A percentile compares a stretch with the other conserved stretches of the same genome.
Conservation (phyloP, 1,140 invertebrate genomes). For the Drosophila saltans region DNA sequence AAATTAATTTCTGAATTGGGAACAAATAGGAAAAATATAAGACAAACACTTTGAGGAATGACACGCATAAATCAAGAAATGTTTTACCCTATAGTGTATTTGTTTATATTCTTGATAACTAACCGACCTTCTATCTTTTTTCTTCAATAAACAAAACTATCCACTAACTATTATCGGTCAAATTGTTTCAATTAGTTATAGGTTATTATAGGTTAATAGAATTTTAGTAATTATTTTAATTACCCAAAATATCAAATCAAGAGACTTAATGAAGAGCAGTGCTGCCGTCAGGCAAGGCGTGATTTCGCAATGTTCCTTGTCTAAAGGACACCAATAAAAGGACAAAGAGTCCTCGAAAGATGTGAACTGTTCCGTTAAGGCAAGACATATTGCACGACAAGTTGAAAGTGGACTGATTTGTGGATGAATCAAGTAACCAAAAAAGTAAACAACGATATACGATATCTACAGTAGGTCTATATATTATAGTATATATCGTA, state of each 20-base stretch:
- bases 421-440: slow-evolving; percentile 5
- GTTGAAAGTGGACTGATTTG: slow-evolving; percentile 57
- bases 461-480: slow-evolving; percentile 25
- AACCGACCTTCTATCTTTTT: no score
- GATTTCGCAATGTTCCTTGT: slow-evolving; percentile 27
- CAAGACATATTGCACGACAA: slow-evolving; percentile 54
- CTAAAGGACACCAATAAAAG: slow-evolving; percentile 36
- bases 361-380: slow-evolving; percentile 30
- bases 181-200: no score
- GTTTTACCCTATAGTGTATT: no score
- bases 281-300: slow-evolving; percentile 42
- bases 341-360: slow-evolving; percentile 8
- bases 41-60: no score
- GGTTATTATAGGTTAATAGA: no score
- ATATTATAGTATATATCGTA: slow-evolving; percentile 24
- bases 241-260: no score
- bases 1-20: background rate
- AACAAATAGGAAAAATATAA: no score
- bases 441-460: slow-evolving; percentile 48
- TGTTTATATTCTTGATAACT: no score
- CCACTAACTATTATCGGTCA: no score
- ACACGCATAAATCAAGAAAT: no score
- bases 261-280: slow-evolving; percentile 83
- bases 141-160: no score
- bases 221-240: no score